phyloP scores from a whole-genome alignment of 1,140 invertebrate species.

The Ylistrum balloti region DNA sequence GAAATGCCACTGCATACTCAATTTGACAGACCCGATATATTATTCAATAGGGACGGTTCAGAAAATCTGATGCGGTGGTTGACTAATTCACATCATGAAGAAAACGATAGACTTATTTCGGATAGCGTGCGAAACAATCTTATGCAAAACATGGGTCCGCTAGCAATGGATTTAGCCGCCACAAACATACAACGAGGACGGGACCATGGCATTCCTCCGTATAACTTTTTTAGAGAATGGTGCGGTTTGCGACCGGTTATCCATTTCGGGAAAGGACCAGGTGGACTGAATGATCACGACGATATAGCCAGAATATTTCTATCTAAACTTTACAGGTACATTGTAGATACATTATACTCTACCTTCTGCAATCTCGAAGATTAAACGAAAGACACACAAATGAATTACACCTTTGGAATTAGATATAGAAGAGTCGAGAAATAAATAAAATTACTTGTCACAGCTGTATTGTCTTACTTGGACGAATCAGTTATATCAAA shows the following conservation, averaged over 20 bases:
- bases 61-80: not conserved
- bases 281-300: slow-evolving; percentile 46
- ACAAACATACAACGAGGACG: slow-evolving; percentile 87
- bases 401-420: too few species aligned
- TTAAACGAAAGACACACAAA: too few species aligned
- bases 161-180: slow-evolving; percentile 81
- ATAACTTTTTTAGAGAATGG: slow-evolving; percentile 62
- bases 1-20: slow-evolving; percentile 11
- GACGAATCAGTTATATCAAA: too few species aligned
- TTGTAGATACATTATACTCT: too few species aligned
- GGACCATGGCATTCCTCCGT: slow-evolving; percentile 91
- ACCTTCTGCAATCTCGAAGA: too few species aligned
- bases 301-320: slow-evolving; percentile 42
- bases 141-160: not conserved
- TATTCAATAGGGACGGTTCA: not conserved
- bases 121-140: not conserved
- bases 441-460: too few species aligned
- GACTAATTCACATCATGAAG: not conserved
- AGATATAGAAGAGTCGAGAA: too few species aligned
- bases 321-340: slow-evolving; percentile 46
- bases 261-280: slow-evolving; percentile 52
- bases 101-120: not conserved
- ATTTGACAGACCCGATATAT: not conserved
- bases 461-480: too few species aligned
- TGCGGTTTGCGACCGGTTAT: slow-evolving; percentile 57